A percentile compares a stretch with the other conserved stretches of the same genome.
phyloP scores from a whole-genome alignment of 2,113 vertebrate species.

The Thymallus thymallus region DNA sequence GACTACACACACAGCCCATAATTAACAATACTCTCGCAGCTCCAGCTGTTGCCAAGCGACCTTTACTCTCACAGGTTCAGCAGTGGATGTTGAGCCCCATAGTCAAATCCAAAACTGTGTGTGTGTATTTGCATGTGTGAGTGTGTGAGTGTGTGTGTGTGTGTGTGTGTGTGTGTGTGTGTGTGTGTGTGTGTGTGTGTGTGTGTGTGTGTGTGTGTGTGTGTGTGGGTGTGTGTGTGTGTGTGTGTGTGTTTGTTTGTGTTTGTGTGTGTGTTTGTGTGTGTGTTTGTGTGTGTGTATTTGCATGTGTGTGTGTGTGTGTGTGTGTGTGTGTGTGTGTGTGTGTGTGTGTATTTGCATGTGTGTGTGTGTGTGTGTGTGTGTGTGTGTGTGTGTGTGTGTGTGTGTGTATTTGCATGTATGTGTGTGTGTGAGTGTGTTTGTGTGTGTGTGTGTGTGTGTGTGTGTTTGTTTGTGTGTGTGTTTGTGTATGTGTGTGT shows the following conservation, averaged over 20 bases:
- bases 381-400: conserved; percentile 14
- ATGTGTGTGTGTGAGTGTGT: not conserved
- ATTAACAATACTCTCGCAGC: conserved; percentile 71
- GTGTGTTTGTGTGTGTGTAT: conserved; percentile 8
- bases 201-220: no score
- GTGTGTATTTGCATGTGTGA: no score
- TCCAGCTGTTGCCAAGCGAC: conserved; percentile 68
- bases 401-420: not conserved
- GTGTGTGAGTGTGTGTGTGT: conserved; percentile 16
- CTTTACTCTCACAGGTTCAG: conserved; percentile 47
- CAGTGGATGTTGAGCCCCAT: conserved; percentile 28
- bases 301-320: not conserved
- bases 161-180: not conserved
- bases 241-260: not conserved
- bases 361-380: no score
- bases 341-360: no score
- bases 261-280: no score
- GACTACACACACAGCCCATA: conserved; percentile 59
- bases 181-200: not conserved
- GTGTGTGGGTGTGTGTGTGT: no score
- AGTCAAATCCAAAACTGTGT: conserved; percentile 39
- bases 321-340: no score
- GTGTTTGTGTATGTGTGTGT: not conserved
- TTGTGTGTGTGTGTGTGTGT: conserved; percentile 13
- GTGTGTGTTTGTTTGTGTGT: not conserved